phyloP scores from a whole-genome alignment of 2,113 vertebrate species.

The Vulpes ferrilata region DNA sequence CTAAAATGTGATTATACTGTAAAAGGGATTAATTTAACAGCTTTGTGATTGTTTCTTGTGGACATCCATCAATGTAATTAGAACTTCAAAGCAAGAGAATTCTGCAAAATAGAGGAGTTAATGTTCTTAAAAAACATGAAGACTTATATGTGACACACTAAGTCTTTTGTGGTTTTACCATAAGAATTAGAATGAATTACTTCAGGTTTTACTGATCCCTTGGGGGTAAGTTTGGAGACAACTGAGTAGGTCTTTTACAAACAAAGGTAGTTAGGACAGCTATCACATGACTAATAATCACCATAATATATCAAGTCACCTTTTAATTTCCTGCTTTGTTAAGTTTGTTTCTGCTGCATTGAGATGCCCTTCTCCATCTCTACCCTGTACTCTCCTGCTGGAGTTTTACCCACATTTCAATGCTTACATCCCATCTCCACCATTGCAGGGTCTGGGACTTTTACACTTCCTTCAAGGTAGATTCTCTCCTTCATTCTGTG shows the following conservation, averaged over 20 bases:
- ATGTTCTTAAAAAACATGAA: conserved; percentile 6
- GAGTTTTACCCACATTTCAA: background rate
- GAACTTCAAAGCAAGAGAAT: background rate
- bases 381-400: background rate
- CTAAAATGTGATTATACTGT: conserved; percentile 45
- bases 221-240: background rate
- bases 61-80: background rate
- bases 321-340: background rate
- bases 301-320: background rate
- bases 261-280: background rate
- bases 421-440: background rate
- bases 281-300: background rate
- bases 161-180: background rate
- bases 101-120: background rate
- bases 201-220: conserved; percentile 8
- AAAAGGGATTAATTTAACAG: conserved; percentile 56
- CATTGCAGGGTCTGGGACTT: background rate
- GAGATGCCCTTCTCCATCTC: background rate
- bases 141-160: conserved; percentile 10
- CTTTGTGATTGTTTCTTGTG: conserved; percentile 36
- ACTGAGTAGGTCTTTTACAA: background rate
- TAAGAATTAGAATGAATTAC: conserved; percentile 44
- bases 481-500: background rate
- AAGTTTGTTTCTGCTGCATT: background rate
- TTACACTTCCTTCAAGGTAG: background rate